Conservation (phyloP, 1,140 invertebrate species). For the Drosophila sechellia region DNA sequence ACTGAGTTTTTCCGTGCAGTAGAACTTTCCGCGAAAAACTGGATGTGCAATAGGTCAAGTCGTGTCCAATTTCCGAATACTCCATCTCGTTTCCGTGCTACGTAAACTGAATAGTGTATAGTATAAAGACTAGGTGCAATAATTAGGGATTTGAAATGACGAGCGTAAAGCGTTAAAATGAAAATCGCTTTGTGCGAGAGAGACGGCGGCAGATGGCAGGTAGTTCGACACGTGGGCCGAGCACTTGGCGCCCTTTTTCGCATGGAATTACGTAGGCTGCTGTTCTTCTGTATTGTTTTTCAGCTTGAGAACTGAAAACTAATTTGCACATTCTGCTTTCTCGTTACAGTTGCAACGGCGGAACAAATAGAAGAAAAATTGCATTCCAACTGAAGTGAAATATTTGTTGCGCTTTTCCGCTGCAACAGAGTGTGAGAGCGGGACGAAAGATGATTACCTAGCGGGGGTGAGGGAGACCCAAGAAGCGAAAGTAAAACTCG, state of each 20-base stretch:
- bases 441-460: slow-evolving; percentile 65
- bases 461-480: slow-evolving; percentile 20
- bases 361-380: slow-evolving; percentile 26
- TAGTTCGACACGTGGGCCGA: slow-evolving; percentile 61
- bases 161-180: slow-evolving; percentile 15
- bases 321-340: slow-evolving; percentile 35
- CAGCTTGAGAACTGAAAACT: slow-evolving; percentile 36
- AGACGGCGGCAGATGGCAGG: slow-evolving; percentile 40
- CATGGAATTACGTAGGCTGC: slow-evolving; percentile 62
- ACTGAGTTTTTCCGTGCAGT: no score
- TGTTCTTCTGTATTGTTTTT: slow-evolving; percentile 20
- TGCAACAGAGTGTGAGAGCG: slow-evolving; percentile 2
- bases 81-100: no score
- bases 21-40: no score
- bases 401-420: slow-evolving; percentile 15
- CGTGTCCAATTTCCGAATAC: no score
- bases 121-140: background rate
- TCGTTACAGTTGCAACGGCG: slow-evolving; percentile 58
- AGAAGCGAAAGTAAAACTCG: background rate
- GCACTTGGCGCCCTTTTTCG: slow-evolving; percentile 76
- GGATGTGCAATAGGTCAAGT: background rate
- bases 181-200: slow-evolving; percentile 12
- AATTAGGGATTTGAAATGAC: slow-evolving; percentile 7
- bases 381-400: slow-evolving; percentile 56
- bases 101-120: no score